phyloP scores from a whole-genome alignment of 1,140 invertebrate species.

The Diorhabda elongata region DNA sequence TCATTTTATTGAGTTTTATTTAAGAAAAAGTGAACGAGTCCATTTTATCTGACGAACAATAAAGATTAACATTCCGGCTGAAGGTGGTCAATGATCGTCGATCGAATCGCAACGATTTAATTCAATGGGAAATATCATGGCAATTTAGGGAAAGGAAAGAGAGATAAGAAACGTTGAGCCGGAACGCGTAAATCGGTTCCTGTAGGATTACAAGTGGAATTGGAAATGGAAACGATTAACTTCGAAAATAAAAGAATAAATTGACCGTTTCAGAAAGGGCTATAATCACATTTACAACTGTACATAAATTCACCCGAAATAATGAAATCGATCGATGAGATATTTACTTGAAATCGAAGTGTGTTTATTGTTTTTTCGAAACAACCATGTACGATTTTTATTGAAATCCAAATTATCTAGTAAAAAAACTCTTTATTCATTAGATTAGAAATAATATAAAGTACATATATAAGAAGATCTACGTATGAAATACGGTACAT shows the following conservation, averaged over 20 bases:
- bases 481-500: too few species aligned
- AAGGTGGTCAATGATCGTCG: neutral
- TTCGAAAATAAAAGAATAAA: neutral
- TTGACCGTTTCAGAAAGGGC: neutral
- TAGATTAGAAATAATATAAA: too few species aligned
- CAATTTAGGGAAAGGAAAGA: neutral
- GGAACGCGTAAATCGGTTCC: conserved; percentile 1
- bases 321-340: neutral
- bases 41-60: neutral
- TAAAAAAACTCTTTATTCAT: too few species aligned
- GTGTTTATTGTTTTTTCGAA: too few species aligned
- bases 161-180: neutral
- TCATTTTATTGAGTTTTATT: too few species aligned
- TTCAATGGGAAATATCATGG: conserved; percentile 2
- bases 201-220: neutral
- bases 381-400: too few species aligned
- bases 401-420: too few species aligned
- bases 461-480: too few species aligned
- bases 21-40: too few species aligned
- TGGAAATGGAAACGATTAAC: neutral
- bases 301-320: neutral
- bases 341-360: too few species aligned
- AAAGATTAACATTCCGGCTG: neutral
- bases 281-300: neutral
- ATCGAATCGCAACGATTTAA: neutral